Base-by-base conservation (phyloP, 2,888 invertebrate genomes). In the Pheosia tremula region DNA sequence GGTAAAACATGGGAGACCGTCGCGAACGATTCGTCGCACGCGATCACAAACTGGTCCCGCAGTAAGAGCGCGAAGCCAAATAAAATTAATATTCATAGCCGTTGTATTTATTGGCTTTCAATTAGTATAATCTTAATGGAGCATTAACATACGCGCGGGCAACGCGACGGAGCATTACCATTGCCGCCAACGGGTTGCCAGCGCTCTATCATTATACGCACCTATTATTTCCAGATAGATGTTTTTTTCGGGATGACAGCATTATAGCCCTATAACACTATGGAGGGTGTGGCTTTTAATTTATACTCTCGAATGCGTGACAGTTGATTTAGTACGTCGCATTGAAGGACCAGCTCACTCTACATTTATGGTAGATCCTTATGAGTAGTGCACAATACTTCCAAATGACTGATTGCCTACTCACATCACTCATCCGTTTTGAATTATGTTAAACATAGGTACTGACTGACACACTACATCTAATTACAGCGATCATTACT, bases 71-170 rank as follows among this genome's bases (percentile, higher is more conserved):
- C 83, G 81, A 88, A 91, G 82, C 83, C 88, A 91, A 92, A 93
- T 92, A 91, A 91, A 91, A 92, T 93, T 91, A 91, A 90, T 91
- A 93, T 92, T 93, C 93, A 93, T 93, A 92, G 93, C 89, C 84
- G 91, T 91, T 91, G 91, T 93, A 93, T 93, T 93, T 93, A 93
- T 93, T 93, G 93, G 91, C 93, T 92, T 93, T 93, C 93, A 93
- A 93, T 93, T 93, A 93, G 93, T 91, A 88, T 93, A 92, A 93
- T 93, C 93, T 91, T 93, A 92, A 93, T 93, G 91, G 93, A 89
- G 91, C 90, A 92, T 93, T 93, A 92, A 90, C 90, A 91, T 91
- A 92, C 85, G 88, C 87, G 88, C 88, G 86, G 86, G 86, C 87
- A 89, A 86, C 85, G 84, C 85, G 88, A 79, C 77, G 79, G 78